Conservation (phyloP, 1,140 invertebrate genomes). For the Drosophila serrata region DNA sequence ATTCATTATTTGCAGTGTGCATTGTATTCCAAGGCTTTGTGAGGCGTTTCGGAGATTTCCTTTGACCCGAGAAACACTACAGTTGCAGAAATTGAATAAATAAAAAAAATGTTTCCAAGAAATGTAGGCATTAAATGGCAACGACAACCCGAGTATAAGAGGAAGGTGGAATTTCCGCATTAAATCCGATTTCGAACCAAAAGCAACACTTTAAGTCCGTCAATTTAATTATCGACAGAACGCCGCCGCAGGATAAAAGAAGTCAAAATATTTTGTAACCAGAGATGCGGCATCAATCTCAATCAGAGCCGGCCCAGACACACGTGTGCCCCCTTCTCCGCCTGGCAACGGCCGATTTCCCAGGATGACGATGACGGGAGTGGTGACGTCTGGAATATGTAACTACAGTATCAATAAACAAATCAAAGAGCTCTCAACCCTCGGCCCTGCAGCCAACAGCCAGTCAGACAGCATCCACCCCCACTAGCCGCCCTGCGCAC, state of each 20-base stretch:
- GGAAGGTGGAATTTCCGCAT: conserved; percentile 8
- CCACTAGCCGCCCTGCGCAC: conserved; percentile 27
- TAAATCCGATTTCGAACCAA: conserved; percentile 23
- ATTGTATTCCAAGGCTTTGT: conserved; percentile 51
- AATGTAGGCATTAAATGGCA: background rate
- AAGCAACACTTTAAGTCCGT: conserved; percentile 58
- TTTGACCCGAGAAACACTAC: background rate
- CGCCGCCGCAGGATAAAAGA: conserved; percentile 66
- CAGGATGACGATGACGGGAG: conserved; percentile 10
- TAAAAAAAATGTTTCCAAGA: conserved; percentile 51
- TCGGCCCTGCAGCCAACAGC: conserved; percentile 44
- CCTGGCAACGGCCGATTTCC: conserved; percentile 44
- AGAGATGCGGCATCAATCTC: conserved; percentile 68
- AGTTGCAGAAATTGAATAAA: conserved; percentile 24
- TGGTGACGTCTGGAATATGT: conserved; percentile 64
- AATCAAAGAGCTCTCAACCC: conserved; percentile 56
- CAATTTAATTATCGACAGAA: conserved; percentile 72
- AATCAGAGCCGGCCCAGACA: conserved; percentile 62
- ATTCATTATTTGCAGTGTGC: background rate
- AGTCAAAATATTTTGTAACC: conserved; percentile 82
- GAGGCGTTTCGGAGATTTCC: conserved; percentile 42
- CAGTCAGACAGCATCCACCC: conserved; percentile 72
- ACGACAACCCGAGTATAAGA: background rate
- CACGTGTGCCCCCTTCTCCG: conserved; percentile 56
- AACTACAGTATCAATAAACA: conserved; percentile 71